Conservation (phyloP, 2,888 invertebrate species). For the Chrysomela aeneicollis region DNA sequence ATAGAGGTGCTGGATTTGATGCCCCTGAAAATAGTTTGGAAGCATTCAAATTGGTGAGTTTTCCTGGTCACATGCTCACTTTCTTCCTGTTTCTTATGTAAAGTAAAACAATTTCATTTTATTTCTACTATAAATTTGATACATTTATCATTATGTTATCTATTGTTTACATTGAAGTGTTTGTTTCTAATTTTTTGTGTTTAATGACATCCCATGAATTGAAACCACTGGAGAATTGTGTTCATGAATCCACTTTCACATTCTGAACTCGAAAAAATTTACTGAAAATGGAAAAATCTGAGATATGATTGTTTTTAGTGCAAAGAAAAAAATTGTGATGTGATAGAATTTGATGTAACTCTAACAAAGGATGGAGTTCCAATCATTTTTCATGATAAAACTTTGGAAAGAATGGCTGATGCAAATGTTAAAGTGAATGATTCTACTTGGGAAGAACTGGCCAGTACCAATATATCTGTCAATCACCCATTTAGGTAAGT, state of each 20-base stretch:
- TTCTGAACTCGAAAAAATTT: too few relatives aligned
- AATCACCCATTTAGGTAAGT: slow-evolving; percentile 74
- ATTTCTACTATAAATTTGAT: too few relatives aligned
- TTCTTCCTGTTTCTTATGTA: too few relatives aligned
- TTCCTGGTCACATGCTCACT: not conserved
- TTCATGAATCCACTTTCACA: too few relatives aligned
- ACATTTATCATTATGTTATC: too few relatives aligned
- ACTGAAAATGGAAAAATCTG: not conserved
- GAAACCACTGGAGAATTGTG: too few relatives aligned
- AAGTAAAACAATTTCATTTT: too few relatives aligned
- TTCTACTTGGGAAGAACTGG: slow-evolving; percentile 71
- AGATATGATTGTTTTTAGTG: slow-evolving; percentile 66
- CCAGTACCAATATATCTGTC: slow-evolving; percentile 70
- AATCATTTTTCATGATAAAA: slow-evolving; percentile 78
- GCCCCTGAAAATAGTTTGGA: slow-evolving; percentile 82
- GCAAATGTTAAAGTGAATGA: slow-evolving; percentile 64
- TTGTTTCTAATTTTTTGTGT: too few relatives aligned
- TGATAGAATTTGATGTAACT: slow-evolving; percentile 80
- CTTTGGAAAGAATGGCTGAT: slow-evolving; percentile 72
- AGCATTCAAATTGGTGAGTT: slow-evolving; percentile 72
- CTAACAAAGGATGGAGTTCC: slow-evolving; percentile 78
- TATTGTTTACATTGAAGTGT: too few relatives aligned
- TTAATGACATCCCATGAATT: too few relatives aligned
- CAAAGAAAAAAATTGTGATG: slow-evolving; percentile 73
- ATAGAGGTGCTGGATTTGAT: slow-evolving; percentile 78